These are phyloP conservation scores for Mythimna pallens DNA, from an alignment of 2,888 invertebrate species.

Conservation along the genomic window DNA sequence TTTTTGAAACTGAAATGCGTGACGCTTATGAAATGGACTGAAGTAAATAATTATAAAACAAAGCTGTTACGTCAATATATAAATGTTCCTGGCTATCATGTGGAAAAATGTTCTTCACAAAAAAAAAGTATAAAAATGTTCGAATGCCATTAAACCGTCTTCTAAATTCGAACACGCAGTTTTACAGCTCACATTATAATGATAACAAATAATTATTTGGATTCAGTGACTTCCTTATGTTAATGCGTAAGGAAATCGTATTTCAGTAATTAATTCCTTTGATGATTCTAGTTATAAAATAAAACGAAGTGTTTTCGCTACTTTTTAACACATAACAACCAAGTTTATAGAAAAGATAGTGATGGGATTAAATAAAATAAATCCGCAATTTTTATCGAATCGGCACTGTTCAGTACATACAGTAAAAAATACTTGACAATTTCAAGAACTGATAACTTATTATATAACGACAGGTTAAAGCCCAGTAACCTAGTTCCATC, in stretches of 20 bases:
- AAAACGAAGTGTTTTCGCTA: conserved; percentile 19
- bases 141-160: conserved; percentile 6
- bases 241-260: conserved; percentile 34
- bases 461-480: conserved; percentile 54
- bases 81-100: conserved; percentile 8
- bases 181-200: conserved; percentile 32
- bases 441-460: conserved; percentile 51
- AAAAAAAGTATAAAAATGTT: background rate
- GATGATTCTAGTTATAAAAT: conserved; percentile 42
- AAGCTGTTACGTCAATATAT: too few relatives aligned
- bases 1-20: background rate
- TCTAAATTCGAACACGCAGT: conserved; percentile 9
- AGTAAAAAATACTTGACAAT: conserved; percentile 14
- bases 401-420: background rate
- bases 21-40: too few relatives aligned
- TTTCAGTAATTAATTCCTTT: conserved; percentile 23
- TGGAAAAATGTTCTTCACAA: conserved; percentile 18
- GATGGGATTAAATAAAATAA: background rate
- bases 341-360: background rate
- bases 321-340: conserved; percentile 9
- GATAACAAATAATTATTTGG: conserved; percentile 38
- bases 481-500: conserved; percentile 64
- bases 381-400: background rate
- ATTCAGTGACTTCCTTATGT: conserved; percentile 29
- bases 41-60: too few relatives aligned